Base-by-base conservation (phyloP, 2,797 vertebrate species). In the Mionectes olivaceus region DNA sequence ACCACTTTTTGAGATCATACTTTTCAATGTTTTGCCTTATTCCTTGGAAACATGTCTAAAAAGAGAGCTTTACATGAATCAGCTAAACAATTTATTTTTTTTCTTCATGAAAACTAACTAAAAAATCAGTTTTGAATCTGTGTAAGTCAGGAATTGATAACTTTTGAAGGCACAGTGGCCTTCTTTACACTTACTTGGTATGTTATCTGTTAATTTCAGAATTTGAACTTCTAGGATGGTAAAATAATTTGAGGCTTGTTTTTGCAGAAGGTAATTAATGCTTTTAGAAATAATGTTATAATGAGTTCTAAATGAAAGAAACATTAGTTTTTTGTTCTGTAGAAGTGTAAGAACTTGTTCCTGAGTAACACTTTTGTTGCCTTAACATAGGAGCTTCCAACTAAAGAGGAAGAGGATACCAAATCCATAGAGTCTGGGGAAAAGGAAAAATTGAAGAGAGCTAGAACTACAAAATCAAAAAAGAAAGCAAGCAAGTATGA, bases 401-500 rank as follows among this genome's bases (percentile, higher is more conserved):
- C 90, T 80, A 67, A 96, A 87, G 97, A 97, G 37, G 97, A 98
- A 64, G 86, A 96, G 47, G 89, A 96, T 70, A 33, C 87, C 57
- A 85, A 96, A 68, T 87, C 94, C 39, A 0, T 24, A 53, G 95
- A 97, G 68, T 35, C 94, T 13, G 56, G 47, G 43, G 97, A 23
- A 94, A 98, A 57, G 74, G 93, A 89, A 53, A 95, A 83, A 90
- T 78, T 33, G 91, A 97, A 95, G 93, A 96, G 91, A 95, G 95
- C 88, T 44, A 95, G 90, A 91, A 73, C 96, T 92, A 56, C 97
- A 56, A 98, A 98, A 95, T 87, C 95, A 63, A 98, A 97, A 97
- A 98, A 97, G 69, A 96, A 96, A 96, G 78, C 97, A 59, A 97
- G 97, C 91, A 99, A 97, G 99, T 99, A 98, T 92, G 95, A 74